A percentile compares a stretch with the other conserved stretches of the same genome.
phyloP scores from a whole-genome alignment of 30 jellyfish, hydroid and myxozoan genomes.

The Mastigias papua region DNA sequence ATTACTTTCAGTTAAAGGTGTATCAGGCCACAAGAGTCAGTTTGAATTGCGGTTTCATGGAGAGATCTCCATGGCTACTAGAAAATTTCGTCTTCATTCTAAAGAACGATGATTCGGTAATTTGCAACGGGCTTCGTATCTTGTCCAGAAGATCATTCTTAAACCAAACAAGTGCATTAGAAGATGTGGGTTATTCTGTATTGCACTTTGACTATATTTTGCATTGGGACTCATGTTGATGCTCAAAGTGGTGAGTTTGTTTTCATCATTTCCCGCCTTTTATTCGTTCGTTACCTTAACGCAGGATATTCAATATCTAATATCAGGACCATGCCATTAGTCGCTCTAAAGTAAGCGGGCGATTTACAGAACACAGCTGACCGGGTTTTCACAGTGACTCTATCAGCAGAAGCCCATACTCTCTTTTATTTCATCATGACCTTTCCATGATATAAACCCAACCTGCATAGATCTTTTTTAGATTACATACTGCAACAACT shows the following conservation, averaged over 20 bases:
- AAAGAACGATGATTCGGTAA: neutral
- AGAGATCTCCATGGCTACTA: neutral
- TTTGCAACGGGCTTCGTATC: neutral
- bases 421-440: too few relatives aligned
- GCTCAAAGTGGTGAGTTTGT: slow-evolving; percentile 4
- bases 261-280: neutral
- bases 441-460: too few relatives aligned
- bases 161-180: neutral
- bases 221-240: neutral
- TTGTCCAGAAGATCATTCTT: neutral
- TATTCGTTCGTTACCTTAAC: too few relatives aligned
- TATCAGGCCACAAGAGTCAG: slow-evolving; percentile 51
- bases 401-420: too few relatives aligned
- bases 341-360: too few relatives aligned
- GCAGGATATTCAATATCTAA: too few relatives aligned
- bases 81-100: neutral
- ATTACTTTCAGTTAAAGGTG: neutral
- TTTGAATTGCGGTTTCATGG: neutral
- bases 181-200: neutral
- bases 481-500: too few relatives aligned
- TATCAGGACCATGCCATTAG: too few relatives aligned
- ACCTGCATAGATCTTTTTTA: too few relatives aligned
- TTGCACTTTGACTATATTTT: neutral
- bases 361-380: too few relatives aligned
- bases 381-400: too few relatives aligned